Base-by-base conservation (phyloP, 2,797 vertebrate species). In the Australoheros facetus region DNA sequence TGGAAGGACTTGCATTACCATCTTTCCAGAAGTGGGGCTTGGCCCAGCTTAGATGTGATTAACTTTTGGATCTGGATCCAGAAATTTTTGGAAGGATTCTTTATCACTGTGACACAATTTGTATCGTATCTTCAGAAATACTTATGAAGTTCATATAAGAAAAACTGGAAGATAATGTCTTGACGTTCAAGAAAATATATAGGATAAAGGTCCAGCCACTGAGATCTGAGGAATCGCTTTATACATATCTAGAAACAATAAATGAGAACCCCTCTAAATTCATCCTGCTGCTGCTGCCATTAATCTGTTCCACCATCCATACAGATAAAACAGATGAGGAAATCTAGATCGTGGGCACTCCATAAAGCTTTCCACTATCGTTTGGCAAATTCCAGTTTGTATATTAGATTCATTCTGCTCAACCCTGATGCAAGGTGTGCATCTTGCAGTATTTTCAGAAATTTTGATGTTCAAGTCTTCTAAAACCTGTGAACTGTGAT, bases 201-300 rank as follows among this genome's bases (percentile, higher is more conserved):
- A 6, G 17, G 45, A 45, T 39, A 42, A 8, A 51, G 5, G 10
- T 48, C 45, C 0, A 69, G 26, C 62, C 42, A 48, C 62, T 48
- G 23, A 48, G 42, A 19, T 28, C 21, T 48, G 42, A 48, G 62
- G 51, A 28, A 66, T 7, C 48, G 13, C 23, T 48, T 0, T 1
- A 0, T 0, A 45, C 13, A 28, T 11, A 66, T 0, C 14, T 26
- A 48, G 23, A 48, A 14, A 66, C 23, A n/a, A 51, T 2, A 0
- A 0, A 19, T 2, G 62, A 48, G 62, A 7, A n/a, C 0, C 0
- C 0, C 62, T 28, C 14, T 28, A 4, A 45, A 28, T 42, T 42
- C 11, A 13, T 42, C 39, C 39, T 28, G 14, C 39, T 45, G 37
- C 21, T 39, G 37, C 37, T 3, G 12, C 39, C 39, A 42, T 42